A percentile compares a stretch with the other conserved stretches of the same genome.
Evolutionary conservation across 2,888 invertebrate genomes (phyloP).

Genomic region (Drosophila kokeensis): DNA sequence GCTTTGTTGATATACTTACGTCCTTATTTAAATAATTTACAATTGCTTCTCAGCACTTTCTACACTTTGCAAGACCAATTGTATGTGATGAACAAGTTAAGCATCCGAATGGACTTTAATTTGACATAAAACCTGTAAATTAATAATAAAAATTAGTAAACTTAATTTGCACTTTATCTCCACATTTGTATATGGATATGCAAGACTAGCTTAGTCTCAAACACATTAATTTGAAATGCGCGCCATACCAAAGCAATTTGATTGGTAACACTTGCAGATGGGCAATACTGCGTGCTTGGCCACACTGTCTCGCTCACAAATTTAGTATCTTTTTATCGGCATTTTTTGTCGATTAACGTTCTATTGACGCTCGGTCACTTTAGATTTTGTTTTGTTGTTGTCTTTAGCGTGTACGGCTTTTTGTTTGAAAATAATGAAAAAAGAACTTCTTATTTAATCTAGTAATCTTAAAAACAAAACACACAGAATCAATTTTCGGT

Average conservation of each 20-base stretch:
- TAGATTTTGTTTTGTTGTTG: constrained; percentile 34
- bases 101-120: neutral
- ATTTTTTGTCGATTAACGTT: neutral
- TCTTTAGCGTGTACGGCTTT: constrained; percentile 37
- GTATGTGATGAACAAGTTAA: neutral
- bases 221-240: constrained; percentile 7
- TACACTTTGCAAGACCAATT: neutral
- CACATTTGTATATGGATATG: neutral
- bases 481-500: constrained; percentile 38
- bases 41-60: neutral
- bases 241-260: neutral
- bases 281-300: constrained; percentile 15
- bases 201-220: neutral
- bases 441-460: constrained; percentile 33
- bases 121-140: neutral
- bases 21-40: neutral
- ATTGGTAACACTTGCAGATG: constrained; percentile 25
- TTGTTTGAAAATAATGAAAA: constrained; percentile 44
- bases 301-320: neutral
- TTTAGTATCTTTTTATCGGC: constrained; percentile 15
- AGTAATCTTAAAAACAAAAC: constrained; percentile 28
- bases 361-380: constrained; percentile 19
- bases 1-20: neutral
- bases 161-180: neutral
- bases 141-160: neutral